Evolutionary conservation across 2,888 invertebrate genomes (phyloP), one percentile per base, ranked within the genome.

Genomic region (Timema podura): DNA sequence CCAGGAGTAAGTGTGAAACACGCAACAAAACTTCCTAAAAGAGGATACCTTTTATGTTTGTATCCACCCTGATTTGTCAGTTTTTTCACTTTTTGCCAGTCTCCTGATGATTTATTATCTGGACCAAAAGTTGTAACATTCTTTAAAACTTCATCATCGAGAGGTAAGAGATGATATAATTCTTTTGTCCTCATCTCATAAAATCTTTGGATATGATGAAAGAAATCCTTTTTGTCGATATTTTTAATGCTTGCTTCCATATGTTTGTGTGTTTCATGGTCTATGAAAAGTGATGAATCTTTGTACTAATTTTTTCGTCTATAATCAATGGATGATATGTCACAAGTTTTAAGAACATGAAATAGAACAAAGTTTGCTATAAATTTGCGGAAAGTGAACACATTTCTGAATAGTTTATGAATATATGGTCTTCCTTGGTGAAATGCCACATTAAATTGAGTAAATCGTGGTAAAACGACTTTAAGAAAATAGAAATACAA

Each of bases 351-450:
- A 66, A 66, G 13, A 13, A 66, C 30, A n/a, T 7, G 5, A 48
- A 66, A 66, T 48, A 48, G 46, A 6, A 66, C 47, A 66, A 48
- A 66, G 48, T 48, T 49, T 9, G 67, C 67, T 48, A 66, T 15
- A 5, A 66, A 66, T 51, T 66, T 15, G 8, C 67, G n/a, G 44
- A 66, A 15, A 66, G 48, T 44, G 48, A 46, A 66, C 67, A 66
- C 67, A 66, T 66, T 15, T 66, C 48, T 9, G 9, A 44, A 44
- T 66, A 44, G 67, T 67, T 66, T 66, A 54, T 49, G 67, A 5
- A 66, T 16, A 16, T 48, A 9, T 10, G 48, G 67, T 48, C 30
- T 46, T 8, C 48, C 49, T 9, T 66, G 9, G 9, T 66, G 67
- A 30, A 66, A 66, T 49, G 15, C 16, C 13, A 49, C 30, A 16